phyloP scores from a whole-genome alignment of 2,797 vertebrate species.

The Yasuhikotakia modesta region DNA sequence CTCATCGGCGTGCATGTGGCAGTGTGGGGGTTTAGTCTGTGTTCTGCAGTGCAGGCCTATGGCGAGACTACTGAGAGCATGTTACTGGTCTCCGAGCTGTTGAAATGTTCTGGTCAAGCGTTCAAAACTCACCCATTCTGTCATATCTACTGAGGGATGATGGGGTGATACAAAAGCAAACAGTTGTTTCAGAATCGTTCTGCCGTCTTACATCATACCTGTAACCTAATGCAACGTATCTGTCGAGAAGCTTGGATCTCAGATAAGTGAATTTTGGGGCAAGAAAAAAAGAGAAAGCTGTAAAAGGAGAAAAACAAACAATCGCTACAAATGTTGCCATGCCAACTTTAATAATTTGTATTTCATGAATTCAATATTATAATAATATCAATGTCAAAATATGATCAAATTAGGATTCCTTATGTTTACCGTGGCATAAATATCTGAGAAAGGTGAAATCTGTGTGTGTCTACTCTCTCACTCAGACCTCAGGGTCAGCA shows the following conservation, averaged over 20 bases:
- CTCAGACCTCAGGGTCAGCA: conserved; percentile 32
- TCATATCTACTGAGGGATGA: conserved; percentile 25
- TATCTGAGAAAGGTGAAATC: no score
- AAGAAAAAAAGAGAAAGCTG: neutral
- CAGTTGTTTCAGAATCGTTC: conserved; percentile 26
- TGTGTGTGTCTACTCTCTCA: neutral
- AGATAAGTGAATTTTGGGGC: neutral
- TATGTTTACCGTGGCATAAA: no score
- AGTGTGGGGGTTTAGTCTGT: conserved; percentile 55
- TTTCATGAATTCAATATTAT: neutral
- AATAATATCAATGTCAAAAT: no score
- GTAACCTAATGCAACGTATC: conserved; percentile 5
- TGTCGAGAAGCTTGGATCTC: neutral
- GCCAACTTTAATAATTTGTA: neutral
- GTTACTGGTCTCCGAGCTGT: conserved; percentile 11
- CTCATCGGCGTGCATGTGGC: conserved; percentile 58
- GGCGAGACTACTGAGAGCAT: conserved; percentile 22
- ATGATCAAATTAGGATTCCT: no score
- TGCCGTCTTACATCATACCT: conserved; percentile 17
- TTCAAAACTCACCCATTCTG: neutral
- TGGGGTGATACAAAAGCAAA: conserved; percentile 4
- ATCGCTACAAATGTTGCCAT: neutral
- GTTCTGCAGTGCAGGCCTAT: conserved; percentile 42
- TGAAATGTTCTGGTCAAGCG: conserved; percentile 24
- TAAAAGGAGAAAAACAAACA: neutral